Evolutionary conservation across 2,797 vertebrate species (phyloP).

Genomic region (Benthosema pterotum): DNA sequence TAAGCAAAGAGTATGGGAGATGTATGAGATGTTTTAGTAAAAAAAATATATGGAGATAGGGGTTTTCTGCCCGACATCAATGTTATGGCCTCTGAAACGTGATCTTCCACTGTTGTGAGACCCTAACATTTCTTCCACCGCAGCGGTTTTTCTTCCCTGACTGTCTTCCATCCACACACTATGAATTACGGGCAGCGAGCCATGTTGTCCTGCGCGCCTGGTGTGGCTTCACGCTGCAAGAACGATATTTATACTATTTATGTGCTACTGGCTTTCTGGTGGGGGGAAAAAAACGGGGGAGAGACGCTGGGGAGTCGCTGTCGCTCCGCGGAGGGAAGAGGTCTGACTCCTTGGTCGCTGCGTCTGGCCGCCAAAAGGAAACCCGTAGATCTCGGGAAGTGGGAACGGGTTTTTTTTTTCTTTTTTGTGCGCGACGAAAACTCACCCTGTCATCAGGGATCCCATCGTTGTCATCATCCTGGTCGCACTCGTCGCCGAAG

Average conservation of each 20-base stretch:
- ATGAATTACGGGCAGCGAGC: constrained; percentile 64
- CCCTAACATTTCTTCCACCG: constrained; percentile 61
- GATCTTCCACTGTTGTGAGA: constrained; percentile 52
- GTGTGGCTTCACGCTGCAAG: constrained; percentile 32
- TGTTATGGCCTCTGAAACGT: constrained; percentile 47
- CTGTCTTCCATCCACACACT: constrained; percentile 64
- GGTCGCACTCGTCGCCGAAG: constrained; percentile 95
- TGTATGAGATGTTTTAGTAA: no score
- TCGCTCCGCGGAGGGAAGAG: constrained; percentile 54
- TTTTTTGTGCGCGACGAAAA: no score
- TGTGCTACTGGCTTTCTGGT: constrained; percentile 58
- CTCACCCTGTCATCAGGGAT: constrained; percentile 95
- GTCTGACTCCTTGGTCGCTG: constrained; percentile 64
- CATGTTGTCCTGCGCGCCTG: constrained; percentile 47
- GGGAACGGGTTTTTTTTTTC: constrained; percentile 42
- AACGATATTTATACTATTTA: constrained; percentile 52
- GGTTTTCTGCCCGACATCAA: no score
- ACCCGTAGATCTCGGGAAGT: constrained; percentile 39
- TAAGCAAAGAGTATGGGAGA: no score
- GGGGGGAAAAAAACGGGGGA: neutral
- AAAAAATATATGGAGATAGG: no score
- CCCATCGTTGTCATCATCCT: constrained; percentile 94
- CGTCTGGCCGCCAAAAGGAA: constrained; percentile 55
- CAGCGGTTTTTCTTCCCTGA: constrained; percentile 55
- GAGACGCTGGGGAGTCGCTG: no score